Evolutionary conservation across 35 echinoderm and acorn worm species (phyloP).

Genomic region (Apostichopus californicus): DNA sequence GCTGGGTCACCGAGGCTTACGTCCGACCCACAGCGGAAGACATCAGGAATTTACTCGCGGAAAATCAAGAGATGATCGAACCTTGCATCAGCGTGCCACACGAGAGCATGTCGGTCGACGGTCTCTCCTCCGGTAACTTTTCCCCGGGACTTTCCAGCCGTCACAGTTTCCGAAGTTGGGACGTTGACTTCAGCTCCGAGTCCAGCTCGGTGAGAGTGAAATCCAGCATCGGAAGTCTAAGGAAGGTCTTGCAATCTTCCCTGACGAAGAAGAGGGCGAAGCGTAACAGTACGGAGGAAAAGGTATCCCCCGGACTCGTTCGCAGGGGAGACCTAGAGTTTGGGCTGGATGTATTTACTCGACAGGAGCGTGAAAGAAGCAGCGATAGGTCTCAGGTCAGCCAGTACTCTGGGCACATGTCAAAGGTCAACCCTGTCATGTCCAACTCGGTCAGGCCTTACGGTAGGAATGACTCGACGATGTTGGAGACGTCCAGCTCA

Average conservation of each 20-base stretch:
- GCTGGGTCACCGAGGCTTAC: conserved; percentile 77
- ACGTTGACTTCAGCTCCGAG: conserved; percentile 10
- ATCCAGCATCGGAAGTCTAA: conserved; percentile 31
- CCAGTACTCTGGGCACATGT: neutral
- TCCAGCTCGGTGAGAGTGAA: conserved; percentile 4
- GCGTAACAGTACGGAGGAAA: neutral
- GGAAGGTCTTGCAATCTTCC: neutral
- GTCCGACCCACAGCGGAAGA: conserved; percentile 77
- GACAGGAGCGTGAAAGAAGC: conserved; percentile 21
- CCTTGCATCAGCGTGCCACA: conserved; percentile 76
- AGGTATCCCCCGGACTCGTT: neutral
- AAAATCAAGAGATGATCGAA: conserved; percentile 61
- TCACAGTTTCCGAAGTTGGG: conserved; percentile 31
- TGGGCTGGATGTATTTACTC: neutral
- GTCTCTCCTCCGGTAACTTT: neutral
- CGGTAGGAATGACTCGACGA: neutral
- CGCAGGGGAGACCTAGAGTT: conserved; percentile 2
- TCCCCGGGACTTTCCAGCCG: neutral
- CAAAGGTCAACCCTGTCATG: neutral
- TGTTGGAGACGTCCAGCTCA: conserved; percentile 22
- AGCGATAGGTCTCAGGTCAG: conserved; percentile 18
- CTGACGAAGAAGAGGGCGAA: conserved; percentile 4
- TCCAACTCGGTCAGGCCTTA: neutral
- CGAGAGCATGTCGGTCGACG: conserved; percentile 68
- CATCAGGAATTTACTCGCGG: conserved; percentile 60